These are phyloP conservation scores for Taphrorychus bicolor DNA, from an alignment of 2,888 invertebrate genomes.

Conservation along the genomic window DNA sequence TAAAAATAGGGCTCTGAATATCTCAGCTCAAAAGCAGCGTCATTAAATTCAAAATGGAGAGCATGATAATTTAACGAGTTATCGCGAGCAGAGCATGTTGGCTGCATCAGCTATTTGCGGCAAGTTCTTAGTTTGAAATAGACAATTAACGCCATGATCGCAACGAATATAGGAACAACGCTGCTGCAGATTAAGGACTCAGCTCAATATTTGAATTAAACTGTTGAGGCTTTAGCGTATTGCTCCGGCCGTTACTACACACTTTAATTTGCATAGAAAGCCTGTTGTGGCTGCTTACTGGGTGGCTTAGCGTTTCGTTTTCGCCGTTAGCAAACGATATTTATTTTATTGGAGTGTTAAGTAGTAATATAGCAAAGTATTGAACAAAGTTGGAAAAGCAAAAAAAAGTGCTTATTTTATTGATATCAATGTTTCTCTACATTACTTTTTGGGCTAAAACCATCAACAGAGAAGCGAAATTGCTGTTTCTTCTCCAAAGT, in stretches of 20 bases:
- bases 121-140: constrained; percentile 9
- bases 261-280: neutral
- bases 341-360: too few relatives aligned
- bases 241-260: neutral
- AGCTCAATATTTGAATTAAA: neutral
- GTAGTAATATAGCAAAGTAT: too few relatives aligned
- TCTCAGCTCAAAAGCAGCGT: neutral
- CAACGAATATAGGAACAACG: neutral
- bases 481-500: too few relatives aligned
- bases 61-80: constrained; percentile 15
- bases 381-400: too few relatives aligned
- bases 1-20: constrained; percentile 6
- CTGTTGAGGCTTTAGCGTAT: neutral
- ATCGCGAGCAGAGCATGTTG: constrained; percentile 8
- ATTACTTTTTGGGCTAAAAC: too few relatives aligned
- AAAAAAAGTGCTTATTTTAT: too few relatives aligned
- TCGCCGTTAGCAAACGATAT: too few relatives aligned
- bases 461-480: too few relatives aligned
- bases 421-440: too few relatives aligned
- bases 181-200: constrained; percentile 2
- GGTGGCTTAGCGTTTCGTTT: neutral
- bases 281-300: neutral
- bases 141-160: constrained; percentile 4
- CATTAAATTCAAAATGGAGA: constrained; percentile 6
- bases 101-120: constrained; percentile 6